Percentiles rank a stretch among this genome's conserved stretches.
Conservation (phyloP, 2,797 vertebrate species). For the Mionectes olivaceus region DNA sequence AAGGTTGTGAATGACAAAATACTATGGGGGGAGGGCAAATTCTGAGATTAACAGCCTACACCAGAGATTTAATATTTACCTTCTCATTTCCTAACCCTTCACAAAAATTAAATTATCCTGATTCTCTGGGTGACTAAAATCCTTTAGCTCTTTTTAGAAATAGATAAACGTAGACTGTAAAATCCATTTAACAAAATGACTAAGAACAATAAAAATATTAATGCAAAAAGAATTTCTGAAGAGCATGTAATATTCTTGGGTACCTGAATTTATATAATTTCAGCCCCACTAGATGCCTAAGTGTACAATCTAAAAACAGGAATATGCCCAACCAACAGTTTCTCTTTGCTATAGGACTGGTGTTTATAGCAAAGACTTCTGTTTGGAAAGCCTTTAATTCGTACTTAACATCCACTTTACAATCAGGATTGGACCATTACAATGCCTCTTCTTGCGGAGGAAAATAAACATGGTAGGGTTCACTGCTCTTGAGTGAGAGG, state of each 20-base stretch:
- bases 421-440: neutral
- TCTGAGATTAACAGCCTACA: neutral
- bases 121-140: neutral
- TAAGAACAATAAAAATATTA: neutral
- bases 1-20: neutral
- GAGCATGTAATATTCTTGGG: neutral
- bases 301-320: neutral
- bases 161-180: neutral
- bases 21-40: rapidly evolving
- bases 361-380: neutral
- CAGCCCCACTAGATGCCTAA: neutral
- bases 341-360: neutral
- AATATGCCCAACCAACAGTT: neutral
- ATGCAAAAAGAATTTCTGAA: neutral
- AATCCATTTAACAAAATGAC: neutral
- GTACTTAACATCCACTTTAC: neutral
- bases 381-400: neutral
- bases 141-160: rapidly evolving
- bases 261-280: neutral
- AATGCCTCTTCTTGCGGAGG: neutral
- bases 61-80: neutral
- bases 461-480: neutral
- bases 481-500: neutral
- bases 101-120: neutral
- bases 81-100: neutral